Conservation (phyloP, 2,888 invertebrate genomes). For the Machimus rusticus region DNA sequence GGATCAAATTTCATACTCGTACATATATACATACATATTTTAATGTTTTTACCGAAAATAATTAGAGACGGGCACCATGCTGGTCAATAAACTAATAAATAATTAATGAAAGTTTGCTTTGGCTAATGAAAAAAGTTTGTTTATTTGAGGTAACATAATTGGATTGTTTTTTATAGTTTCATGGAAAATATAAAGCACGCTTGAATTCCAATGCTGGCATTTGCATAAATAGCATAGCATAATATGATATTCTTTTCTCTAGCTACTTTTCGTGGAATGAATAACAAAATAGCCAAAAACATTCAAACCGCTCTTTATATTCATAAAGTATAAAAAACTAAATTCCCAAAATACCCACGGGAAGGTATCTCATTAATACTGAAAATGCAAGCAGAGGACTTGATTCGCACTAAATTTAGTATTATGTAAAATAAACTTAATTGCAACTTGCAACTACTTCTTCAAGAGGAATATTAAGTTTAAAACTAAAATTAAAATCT, state of each 20-base stretch:
- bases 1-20: too few species aligned
- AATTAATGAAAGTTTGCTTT: not conserved
- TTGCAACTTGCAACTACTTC: too few species aligned
- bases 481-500: not conserved
- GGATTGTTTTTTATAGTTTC: not conserved
- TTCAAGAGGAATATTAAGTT: too few species aligned
- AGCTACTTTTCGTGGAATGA: not conserved
- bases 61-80: not conserved
- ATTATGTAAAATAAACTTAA: too few species aligned
- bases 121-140: not conserved
- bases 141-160: not conserved
- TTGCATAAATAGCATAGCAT: not conserved
- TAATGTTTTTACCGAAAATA: not conserved
- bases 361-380: not conserved
- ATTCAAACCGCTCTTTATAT: not conserved
- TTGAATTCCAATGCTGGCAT: not conserved
- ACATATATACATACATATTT: too few species aligned
- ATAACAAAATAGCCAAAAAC: not conserved
- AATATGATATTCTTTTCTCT: not conserved
- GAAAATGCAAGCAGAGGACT: not conserved
- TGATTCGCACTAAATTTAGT: not conserved
- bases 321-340: not conserved
- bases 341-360: not conserved
- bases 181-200: not conserved
- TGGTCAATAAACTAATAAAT: not conserved